Evolutionary conservation across 2,113 vertebrate genomes (phyloP).

Genomic region (Chinchilla lanigera): DNA sequence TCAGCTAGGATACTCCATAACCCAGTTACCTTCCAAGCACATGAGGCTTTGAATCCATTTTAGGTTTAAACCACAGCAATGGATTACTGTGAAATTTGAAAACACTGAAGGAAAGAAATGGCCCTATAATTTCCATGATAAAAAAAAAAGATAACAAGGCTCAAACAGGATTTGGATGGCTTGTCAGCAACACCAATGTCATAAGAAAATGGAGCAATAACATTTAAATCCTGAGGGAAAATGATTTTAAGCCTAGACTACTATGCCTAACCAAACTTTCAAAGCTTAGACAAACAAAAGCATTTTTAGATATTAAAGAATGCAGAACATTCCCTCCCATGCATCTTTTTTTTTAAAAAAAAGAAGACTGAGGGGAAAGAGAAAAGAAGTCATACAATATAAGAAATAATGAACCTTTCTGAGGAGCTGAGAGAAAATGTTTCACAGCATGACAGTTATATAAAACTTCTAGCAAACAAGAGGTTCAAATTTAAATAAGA

Average conservation of each 20-base stretch:
- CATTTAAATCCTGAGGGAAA: neutral
- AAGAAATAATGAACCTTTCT: neutral
- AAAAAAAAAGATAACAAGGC: neutral
- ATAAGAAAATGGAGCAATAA: neutral
- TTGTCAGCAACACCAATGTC: neutral
- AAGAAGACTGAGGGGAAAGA: neutral
- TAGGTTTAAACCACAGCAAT: neutral
- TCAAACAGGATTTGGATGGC: neutral
- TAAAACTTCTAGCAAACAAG: neutral
- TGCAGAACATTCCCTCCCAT: neutral
- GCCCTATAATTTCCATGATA: neutral
- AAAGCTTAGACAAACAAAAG: neutral
- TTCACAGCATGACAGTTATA: neutral
- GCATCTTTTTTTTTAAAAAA: neutral
- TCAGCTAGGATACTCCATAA: neutral
- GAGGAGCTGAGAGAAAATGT: neutral
- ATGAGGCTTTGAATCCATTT: neutral
- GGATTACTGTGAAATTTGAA: neutral
- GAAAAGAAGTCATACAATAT: neutral
- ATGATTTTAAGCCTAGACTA: neutral
- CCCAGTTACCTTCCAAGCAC: neutral
- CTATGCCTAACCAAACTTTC: neutral
- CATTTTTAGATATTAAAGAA: neutral
- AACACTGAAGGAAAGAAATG: neutral
- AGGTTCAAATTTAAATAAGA: neutral